Evolutionary conservation across 2,797 vertebrate species (phyloP), one percentile per base, ranked within the genome.

Genomic region (Neosalanx taihuensis): DNA sequence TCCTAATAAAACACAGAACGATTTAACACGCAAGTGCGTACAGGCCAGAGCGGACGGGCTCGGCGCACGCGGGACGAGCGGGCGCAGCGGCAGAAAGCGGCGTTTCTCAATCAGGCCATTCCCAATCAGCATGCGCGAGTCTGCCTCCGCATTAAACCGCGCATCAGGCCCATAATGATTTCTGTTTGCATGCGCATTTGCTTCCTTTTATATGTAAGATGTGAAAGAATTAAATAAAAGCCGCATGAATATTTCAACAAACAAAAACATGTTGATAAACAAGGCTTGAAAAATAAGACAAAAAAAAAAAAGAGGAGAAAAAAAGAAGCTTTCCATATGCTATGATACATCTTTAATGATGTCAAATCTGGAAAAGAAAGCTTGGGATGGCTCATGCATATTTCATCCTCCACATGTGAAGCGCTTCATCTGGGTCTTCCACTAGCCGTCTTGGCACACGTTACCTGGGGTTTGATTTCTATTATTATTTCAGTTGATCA

Each of bases 181-280:
- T 92, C 88, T 92, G 89, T 91, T 92, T 92, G 91, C 89, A 89
- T 90, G 82, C 85, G 81, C 83, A 93, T 91, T 93, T 92, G 91
- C 91, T 91, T 89, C 90, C 91, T 93, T 93, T 93, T 92, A 92
- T 91, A 92, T 88, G 91, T 91, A 89, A 93, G 92, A 94, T 93
- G 91, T 92, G 92, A 93, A 93, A 93, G 92, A 94, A 93, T 93
- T 93, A 92, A 93, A 94, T 93, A 92, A 93, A 93, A 93, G 89
- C 88, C 80, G 78, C 90, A 93, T 94, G 89, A 94, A 94, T 94
- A 93, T 93, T 93, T 94, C 90, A 94, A 93, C 92, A 94, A 93
- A 93, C 91, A 93, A 93, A 93, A 92, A 91, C 90, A 94, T 93
- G 92, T 93, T 92, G 92, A 92, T 93, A 93, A 93, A 93, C 92